Evolutionary conservation across 2,888 invertebrate species (phyloP).

Genomic region (Ophonus ardosiacus): DNA sequence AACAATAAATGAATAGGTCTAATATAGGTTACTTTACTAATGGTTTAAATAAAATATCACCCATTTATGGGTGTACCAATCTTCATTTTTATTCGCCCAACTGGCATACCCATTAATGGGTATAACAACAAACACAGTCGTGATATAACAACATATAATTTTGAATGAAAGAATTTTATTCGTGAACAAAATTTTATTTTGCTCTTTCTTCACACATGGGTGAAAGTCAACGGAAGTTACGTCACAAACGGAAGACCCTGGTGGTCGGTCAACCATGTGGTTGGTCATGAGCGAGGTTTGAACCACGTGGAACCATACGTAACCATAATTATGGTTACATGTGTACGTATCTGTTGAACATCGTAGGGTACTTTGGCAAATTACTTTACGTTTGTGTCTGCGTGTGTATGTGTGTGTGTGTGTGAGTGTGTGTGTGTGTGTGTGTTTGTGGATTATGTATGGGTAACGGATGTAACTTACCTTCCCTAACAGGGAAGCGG

Average conservation of each 20-base stretch:
- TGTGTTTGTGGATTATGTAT: not conserved
- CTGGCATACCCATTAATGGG: no score
- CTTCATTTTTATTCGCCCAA: no score
- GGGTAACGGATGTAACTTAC: not conserved
- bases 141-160: no score
- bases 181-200: no score
- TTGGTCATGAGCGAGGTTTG: conserved; percentile 25
- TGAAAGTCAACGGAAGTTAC: not conserved
- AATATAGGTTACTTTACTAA: no score
- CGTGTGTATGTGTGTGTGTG: not conserved
- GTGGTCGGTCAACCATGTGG: conserved; percentile 18
- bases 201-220: not conserved
- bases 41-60: no score
- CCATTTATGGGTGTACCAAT: no score
- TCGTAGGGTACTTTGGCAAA: no score
- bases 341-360: not conserved
- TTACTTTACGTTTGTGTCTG: not conserved
- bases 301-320: not conserved
- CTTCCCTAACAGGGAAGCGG: not conserved
- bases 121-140: no score
- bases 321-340: not conserved
- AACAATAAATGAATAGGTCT: no score
- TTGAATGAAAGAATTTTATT: no score
- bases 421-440: not conserved
- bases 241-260: conserved; percentile 30